Evolutionary conservation across 2,797 vertebrate genomes (phyloP).

Genomic region (Pterois miles): DNA sequence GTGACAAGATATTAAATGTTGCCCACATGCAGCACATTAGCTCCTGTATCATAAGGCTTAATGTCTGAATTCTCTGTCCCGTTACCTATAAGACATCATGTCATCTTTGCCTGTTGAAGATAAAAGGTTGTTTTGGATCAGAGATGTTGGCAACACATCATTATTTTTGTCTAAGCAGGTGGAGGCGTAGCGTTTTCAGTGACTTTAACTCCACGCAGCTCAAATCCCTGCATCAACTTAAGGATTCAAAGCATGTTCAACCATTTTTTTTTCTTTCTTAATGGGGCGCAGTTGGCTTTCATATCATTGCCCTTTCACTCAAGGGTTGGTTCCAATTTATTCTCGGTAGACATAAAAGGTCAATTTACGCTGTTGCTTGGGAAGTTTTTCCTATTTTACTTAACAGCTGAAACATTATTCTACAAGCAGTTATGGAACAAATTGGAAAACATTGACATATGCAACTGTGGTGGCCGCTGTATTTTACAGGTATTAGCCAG

Average conservation of each 20-base stretch:
- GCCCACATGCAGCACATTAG: background rate
- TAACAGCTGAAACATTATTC: constrained; percentile 36
- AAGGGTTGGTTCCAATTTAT: constrained; percentile 63
- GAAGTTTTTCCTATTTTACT: constrained; percentile 49
- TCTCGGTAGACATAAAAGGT: constrained; percentile 64
- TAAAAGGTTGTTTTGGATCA: constrained; percentile 8
- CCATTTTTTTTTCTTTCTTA: constrained; percentile 51
- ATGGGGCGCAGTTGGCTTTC: constrained; percentile 62
- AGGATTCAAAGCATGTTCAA: constrained; percentile 62
- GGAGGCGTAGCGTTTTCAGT: constrained; percentile 1
- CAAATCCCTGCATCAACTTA: constrained; percentile 29
- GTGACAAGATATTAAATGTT: constrained; percentile 8
- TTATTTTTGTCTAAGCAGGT: background rate
- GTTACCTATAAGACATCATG: background rate
- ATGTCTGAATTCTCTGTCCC: background rate
- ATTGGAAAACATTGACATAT: constrained; percentile 8
- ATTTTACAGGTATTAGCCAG: background rate
- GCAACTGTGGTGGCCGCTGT: background rate
- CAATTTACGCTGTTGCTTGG: constrained; percentile 58
- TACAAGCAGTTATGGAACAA: constrained; percentile 20
- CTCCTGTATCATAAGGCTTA: background rate
- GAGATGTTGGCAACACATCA: background rate
- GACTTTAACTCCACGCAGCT: constrained; percentile 4
- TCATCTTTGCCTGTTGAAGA: background rate
- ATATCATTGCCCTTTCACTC: constrained; percentile 68